Evolutionary conservation across 1,140 invertebrate genomes (phyloP).

Genomic region (Drosophila orosa): DNA sequence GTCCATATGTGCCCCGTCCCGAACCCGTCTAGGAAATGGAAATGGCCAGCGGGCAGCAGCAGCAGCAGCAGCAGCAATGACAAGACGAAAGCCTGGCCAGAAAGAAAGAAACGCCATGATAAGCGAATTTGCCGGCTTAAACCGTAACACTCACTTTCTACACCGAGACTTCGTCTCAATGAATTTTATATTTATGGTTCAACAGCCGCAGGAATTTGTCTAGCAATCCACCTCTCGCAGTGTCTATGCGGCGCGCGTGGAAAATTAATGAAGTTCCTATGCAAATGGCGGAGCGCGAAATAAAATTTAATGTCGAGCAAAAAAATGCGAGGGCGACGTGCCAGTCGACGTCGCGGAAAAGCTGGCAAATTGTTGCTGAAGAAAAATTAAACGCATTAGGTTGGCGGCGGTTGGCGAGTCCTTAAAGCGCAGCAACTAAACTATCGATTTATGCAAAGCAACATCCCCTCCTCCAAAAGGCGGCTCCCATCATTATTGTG

Average conservation of each 20-base stretch:
- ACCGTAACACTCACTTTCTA: slow-evolving; percentile 62
- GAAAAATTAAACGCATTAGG: slow-evolving; percentile 80
- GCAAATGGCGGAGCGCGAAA: slow-evolving; percentile 75
- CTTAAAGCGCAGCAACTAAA: slow-evolving; percentile 58
- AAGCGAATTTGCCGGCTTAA: slow-evolving; percentile 70
- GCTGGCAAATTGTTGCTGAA: slow-evolving; percentile 72
- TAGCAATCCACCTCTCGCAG: slow-evolving; percentile 48
- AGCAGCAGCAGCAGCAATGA: slow-evolving; percentile 35
- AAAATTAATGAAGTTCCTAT: slow-evolving; percentile 82
- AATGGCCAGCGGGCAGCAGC: slow-evolving; percentile 62
- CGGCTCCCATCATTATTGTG: slow-evolving; percentile 57
- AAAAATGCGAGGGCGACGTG: slow-evolving; percentile 75
- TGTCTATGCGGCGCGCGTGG: slow-evolving; percentile 26
- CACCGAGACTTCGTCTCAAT: slow-evolving; percentile 42
- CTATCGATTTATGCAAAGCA: slow-evolving; percentile 74
- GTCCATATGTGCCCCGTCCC: slow-evolving; percentile 52
- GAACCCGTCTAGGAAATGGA: slow-evolving; percentile 51
- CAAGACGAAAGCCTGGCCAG: slow-evolving; percentile 12
- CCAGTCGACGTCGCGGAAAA: slow-evolving; percentile 7
- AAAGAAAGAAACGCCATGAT: slow-evolving; percentile 35
- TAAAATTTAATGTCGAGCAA: slow-evolving; percentile 77
- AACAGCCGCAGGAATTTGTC: slow-evolving; percentile 77
- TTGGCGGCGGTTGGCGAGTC: slow-evolving; percentile 25
- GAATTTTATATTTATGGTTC: slow-evolving; percentile 66
- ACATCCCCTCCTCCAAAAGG: not conserved